Conservation (phyloP, 2,888 invertebrate species). For the Eristalis pertinax region DNA sequence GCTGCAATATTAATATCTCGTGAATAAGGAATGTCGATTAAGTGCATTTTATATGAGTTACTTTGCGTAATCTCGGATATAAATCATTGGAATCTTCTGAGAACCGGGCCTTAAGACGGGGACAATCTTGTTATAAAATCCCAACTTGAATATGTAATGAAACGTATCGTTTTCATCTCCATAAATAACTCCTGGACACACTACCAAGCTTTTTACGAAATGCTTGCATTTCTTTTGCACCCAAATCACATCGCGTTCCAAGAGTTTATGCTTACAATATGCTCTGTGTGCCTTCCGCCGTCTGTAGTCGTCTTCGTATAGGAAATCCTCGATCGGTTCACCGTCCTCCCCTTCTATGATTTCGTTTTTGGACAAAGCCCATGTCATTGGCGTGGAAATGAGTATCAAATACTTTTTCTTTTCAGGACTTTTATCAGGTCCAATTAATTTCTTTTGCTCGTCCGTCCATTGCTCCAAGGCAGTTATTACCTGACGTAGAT, state of each 20-base stretch:
- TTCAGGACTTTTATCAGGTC: constrained; percentile 20
- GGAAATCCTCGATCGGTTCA: constrained; percentile 79
- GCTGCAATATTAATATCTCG: constrained; percentile 76
- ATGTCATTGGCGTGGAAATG: constrained; percentile 88
- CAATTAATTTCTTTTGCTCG: constrained; percentile 2
- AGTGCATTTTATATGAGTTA: constrained; percentile 72
- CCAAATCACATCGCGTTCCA: constrained; percentile 86
- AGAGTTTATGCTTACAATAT: constrained; percentile 85
- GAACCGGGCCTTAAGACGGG: constrained; percentile 84
- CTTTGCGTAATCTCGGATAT: constrained; percentile 85
- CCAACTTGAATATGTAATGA: constrained; percentile 85
- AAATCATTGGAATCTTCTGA: constrained; percentile 85
- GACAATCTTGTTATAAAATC: constrained; percentile 85
- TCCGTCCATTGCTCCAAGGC: constrained; percentile 77
- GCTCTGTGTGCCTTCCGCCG: constrained; percentile 87
- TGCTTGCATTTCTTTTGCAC: constrained; percentile 83
- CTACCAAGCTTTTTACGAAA: constrained; percentile 81
- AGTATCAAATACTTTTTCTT: constrained; percentile 83
- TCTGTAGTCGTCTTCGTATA: constrained; percentile 88
- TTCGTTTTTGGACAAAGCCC: constrained; percentile 83
- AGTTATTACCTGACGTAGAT: constrained; percentile 81
- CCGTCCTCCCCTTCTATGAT: constrained; percentile 7
- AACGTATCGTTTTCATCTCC: constrained; percentile 85
- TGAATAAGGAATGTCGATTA: background rate
- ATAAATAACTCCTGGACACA: constrained; percentile 85